Evolutionary conservation across 2,113 vertebrate genomes (phyloP), one percentile per base, ranked within the genome.

Genomic region (Edolisoma coerulescens): DNA sequence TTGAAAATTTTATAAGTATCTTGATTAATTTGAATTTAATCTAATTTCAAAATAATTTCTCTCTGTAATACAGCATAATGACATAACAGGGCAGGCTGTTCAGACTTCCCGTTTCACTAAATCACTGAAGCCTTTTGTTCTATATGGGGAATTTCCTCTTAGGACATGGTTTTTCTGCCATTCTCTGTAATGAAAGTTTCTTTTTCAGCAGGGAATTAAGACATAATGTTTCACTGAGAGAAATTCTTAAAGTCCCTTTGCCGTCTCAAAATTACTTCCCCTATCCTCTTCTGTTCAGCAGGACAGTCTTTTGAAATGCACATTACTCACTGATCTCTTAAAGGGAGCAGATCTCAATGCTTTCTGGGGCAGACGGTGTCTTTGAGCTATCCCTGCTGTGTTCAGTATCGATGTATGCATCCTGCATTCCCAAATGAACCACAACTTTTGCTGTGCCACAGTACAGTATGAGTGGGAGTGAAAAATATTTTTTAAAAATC

Each of bases 1-100:
- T 50, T 77, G 71, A 76, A 90, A 41, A 35, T 76, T 67, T 44
- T 90, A 5, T 33, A 52, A 84, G 44, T 53, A 49, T 79, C 47
- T 82, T 64, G 49, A 91, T 90, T 91, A 52, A 83, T 83, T 83
- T 90, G 15, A 69, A 60, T 78, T 82, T 82, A 83, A 70, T 94
- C 19, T 70, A 63, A 89, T 89, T 90, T 76, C 3, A 71, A 16
- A 75, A 47, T 68, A 4, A 73, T 57, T 92, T 90, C 12, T 85
- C 44, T 52, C n/a, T 20, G 16, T 76, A 65, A 61, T 41, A 44
- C 5, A 39, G 30, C 5, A 5, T 85, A 69, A 76, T 53, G 28
- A 44, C 41, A 76, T n/a, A 64, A 39, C 13, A 76, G 16, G 8
- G 12, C n/a, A 79, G 33, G 37, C 41, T 92, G 26, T 65, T 91